Percentiles rank a stretch among this genome's conserved stretches.
These are phyloP conservation scores for Ochotona curzoniae DNA, from an alignment of 2,113 vertebrate genomes.

Conservation along the genomic window DNA sequence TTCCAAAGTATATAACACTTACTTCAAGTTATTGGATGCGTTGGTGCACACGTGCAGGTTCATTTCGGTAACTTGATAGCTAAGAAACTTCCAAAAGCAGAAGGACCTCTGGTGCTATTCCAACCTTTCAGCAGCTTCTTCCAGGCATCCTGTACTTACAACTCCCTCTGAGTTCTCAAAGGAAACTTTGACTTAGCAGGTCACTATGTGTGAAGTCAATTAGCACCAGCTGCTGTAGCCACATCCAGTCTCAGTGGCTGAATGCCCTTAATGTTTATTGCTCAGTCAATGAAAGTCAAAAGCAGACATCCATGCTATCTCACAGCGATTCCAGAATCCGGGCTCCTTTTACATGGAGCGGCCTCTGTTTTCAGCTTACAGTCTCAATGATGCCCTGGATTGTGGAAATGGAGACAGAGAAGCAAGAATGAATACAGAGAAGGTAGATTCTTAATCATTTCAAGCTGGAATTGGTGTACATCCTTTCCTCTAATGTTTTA, in stretches of 20 bases:
- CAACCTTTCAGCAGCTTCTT: not conserved
- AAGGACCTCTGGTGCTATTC: not conserved
- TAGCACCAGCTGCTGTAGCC: not conserved
- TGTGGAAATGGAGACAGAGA: not conserved
- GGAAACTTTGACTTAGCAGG: not conserved
- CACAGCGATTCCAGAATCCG: not conserved
- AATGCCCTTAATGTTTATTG: not conserved
- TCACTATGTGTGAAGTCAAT: not conserved
- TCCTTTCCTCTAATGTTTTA: not conserved
- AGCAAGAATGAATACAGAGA: not conserved
- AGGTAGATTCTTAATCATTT: not conserved
- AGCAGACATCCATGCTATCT: not conserved
- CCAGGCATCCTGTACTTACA: not conserved
- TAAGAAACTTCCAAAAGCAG: not conserved
- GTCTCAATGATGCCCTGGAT: not conserved
- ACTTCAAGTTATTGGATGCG: not conserved
- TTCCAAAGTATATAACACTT: not conserved
- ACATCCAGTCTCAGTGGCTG: not conserved
- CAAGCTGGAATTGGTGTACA: not conserved
- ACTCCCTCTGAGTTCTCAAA: not conserved
- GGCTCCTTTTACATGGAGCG: not conserved
- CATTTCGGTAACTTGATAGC: not conserved
- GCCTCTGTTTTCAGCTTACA: not conserved
- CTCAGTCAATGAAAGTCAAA: not conserved
- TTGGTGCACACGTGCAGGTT: not conserved